These are phyloP conservation scores for Acyrthosiphon pisum DNA, from an alignment of 1,140 invertebrate genomes.

Conservation along the genomic window DNA sequence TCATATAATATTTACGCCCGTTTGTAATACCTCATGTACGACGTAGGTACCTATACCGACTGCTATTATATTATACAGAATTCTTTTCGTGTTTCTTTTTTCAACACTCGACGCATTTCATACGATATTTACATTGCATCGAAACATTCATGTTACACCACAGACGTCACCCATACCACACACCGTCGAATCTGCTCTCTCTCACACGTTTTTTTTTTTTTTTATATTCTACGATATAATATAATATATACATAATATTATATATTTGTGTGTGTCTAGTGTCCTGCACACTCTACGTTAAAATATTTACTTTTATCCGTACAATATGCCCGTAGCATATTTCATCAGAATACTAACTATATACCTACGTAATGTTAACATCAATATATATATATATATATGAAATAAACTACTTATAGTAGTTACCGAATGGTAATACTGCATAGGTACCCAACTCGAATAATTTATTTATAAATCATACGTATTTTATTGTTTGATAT, in stretches of 20 bases:
- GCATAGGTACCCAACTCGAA: background rate
- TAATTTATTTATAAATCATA: background rate
- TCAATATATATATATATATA: background rate
- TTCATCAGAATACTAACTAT: slow-evolving; percentile 9
- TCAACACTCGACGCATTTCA: background rate
- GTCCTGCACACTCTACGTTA: background rate
- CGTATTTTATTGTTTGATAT: background rate
- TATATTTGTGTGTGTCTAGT: slow-evolving; percentile 14
- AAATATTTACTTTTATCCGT: slow-evolving; percentile 18
- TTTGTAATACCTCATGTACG: background rate
- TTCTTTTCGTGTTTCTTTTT: slow-evolving; percentile 7
- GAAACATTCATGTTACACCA: background rate
- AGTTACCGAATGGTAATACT: background rate
- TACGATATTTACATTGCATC: slow-evolving; percentile 7
- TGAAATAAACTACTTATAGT: background rate
- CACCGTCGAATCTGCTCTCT: background rate
- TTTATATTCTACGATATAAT: background rate
- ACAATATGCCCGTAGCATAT: background rate
- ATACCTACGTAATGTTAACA: background rate
- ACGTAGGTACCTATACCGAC: background rate
- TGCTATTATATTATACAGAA: background rate
- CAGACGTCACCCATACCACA: background rate
- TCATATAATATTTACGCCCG: background rate
- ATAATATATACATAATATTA: background rate
- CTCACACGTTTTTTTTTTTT: background rate